These are phyloP conservation scores for Euthynnus affinis DNA, from an alignment of 2,797 vertebrate genomes.

Conservation along the genomic window DNA sequence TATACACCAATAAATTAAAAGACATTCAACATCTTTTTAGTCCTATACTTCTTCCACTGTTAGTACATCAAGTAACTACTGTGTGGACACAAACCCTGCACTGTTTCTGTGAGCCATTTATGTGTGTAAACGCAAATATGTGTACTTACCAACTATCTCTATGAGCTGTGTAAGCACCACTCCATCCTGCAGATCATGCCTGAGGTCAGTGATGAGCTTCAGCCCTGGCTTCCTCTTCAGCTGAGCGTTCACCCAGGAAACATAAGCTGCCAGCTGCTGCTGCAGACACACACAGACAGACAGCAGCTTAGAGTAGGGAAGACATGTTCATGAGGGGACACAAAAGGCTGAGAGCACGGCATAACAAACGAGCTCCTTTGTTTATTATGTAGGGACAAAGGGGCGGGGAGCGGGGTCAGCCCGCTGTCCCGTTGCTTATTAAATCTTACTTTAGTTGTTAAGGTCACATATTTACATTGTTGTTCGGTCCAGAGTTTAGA, in stretches of 20 bases:
- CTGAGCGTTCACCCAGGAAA: slow-evolving; percentile 99
- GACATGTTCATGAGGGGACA: slow-evolving; percentile 8
- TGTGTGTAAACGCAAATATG: neutral
- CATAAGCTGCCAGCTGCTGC: slow-evolving; percentile 95
- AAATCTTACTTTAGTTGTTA: slow-evolving; percentile 9
- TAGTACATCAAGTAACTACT: neutral
- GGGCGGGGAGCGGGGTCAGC: slow-evolving; percentile 16
- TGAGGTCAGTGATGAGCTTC: slow-evolving; percentile 90
- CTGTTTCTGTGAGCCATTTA: neutral
- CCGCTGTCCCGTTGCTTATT: slow-evolving; percentile 34
- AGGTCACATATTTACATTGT: neutral
- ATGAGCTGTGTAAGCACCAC: slow-evolving; percentile 92
- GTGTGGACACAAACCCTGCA: too few species aligned
- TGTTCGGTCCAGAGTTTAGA: neutral
- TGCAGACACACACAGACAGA: slow-evolving; percentile 73
- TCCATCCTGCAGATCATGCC: slow-evolving; percentile 94
- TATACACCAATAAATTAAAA: neutral
- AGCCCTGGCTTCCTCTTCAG: slow-evolving; percentile 91
- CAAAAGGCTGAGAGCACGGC: slow-evolving; percentile 26
- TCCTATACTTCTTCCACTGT: neutral
- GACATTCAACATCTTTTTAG: neutral
- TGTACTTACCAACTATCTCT: slow-evolving; percentile 94
- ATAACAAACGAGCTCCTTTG: slow-evolving; percentile 65
- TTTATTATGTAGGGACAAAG: slow-evolving; percentile 53
- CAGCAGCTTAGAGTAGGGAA: slow-evolving; percentile 25